Evolutionary conservation across 2,113 vertebrate genomes (phyloP), one percentile per base, ranked within the genome.

Genomic region (Laticauda colubrina): DNA sequence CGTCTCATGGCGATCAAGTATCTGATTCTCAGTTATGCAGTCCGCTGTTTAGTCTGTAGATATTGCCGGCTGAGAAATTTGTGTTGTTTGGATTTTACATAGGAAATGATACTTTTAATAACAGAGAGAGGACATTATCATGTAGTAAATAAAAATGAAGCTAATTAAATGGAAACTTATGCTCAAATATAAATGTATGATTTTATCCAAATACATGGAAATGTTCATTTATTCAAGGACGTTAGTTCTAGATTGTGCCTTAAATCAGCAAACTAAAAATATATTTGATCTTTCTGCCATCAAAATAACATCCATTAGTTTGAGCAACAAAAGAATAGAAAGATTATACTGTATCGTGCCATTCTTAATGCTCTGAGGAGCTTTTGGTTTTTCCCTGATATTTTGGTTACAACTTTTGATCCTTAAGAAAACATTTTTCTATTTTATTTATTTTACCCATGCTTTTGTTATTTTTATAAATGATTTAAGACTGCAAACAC

Each of bases 301-400:
- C 69, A 61, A 45, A 89, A 93, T 86, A 53, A 53, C 75, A 90
- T 86, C 75, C n/a, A 43, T 93, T 48, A 61, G 23, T 92, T 92
- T 89, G 53, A 89, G 88, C 24, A 88, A 89, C 53, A n/a, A 61
- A 53, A 59, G 92, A 21, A 59, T 11, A 29, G 88, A 39, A 93
- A 86, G 29, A 86, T 86, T 56, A 61, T 81, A 69, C 29, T n/a
- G 29, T 15, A 26, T 61, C 75, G 61, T 85, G 29, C n/a, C 26
- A 26, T 53, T 85, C 21, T 55, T 81, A 81, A 81, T 81, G 69
- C n/a, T 81, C 15, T 21, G 75, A 81, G 75, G 9, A 3, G 6
- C 18, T 39, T 81, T 43, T 81, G 18, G 18, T 39, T 81, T 39
- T 39, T 43, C 34, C 15, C 7, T 81, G 75, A 39, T 21, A 81